Conservation (phyloP, 1,140 invertebrate genomes). For the Solenopsis fugax region DNA sequence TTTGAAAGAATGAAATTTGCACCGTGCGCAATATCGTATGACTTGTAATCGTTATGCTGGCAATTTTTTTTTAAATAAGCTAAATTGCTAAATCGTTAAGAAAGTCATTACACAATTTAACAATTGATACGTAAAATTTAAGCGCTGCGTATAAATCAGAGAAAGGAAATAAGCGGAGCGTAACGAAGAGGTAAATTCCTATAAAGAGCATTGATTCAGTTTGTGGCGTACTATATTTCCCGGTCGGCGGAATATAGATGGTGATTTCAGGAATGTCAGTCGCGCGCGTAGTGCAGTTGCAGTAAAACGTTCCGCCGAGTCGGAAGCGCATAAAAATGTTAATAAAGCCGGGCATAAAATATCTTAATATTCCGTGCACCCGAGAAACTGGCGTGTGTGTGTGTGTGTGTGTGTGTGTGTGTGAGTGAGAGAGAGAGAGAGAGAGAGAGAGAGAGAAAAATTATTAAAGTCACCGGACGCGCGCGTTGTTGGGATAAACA, state of each 20-base stretch:
- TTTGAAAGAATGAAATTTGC: not conserved
- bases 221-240: constrained; percentile 28
- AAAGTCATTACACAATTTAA: not conserved
- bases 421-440: too few species aligned
- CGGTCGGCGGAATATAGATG: constrained; percentile 24
- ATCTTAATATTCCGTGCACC: constrained; percentile 48
- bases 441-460: not conserved
- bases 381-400: not conserved
- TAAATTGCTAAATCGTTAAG: not conserved
- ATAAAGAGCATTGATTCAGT: constrained; percentile 43
- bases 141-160: not conserved
- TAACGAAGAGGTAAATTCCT: not conserved
- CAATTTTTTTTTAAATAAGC: not conserved
- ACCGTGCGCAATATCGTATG: not conserved
- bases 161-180: not conserved
- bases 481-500: not conserved
- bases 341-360: constrained; percentile 47
- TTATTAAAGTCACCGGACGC: constrained; percentile 23
- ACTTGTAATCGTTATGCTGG: not conserved
- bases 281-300: constrained; percentile 15
- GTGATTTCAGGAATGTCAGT: constrained; percentile 57
- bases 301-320: constrained; percentile 42
- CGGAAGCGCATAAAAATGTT: constrained; percentile 50
- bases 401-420: too few species aligned
- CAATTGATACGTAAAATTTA: not conserved